Evolutionary conservation across 2,797 vertebrate genomes (phyloP), one percentile per base, ranked within the genome.

Genomic region (Parambassis ranga): DNA sequence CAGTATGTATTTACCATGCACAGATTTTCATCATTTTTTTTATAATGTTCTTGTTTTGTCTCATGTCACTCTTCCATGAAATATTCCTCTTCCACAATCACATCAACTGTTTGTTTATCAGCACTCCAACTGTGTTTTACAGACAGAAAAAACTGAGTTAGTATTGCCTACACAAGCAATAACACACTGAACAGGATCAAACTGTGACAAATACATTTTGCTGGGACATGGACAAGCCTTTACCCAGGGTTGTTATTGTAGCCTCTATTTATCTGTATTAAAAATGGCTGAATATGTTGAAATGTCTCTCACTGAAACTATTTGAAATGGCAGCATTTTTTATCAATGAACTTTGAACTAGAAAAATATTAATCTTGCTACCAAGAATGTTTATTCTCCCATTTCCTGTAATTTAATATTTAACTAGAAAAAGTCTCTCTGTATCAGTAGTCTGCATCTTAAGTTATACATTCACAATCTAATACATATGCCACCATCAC

Each of bases 221-320:
- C 33, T 24, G 20, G 10, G 43, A 63, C 37, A 44, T 61, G 42
- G 22, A 55, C 31, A 31, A 0, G 7, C 56, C 48, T 16, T 10
- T 6, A 16, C 19, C 28, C n/a, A 11, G 46, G 46, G 47, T 44
- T 62, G 36, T 70, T 41, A 46, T 24, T 77, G 69, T 77, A 79
- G 70, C 77, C 60, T 64, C n/a, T n/a, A n/a, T 63, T 74, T 36
- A 52, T 30, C 43, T 50, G 55, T 63, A 68, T 53, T 48, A 63
- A 74, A 70, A 67, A 60, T 47, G 16, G 6, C 14, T 60, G 26
- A 4, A 60, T 56, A 57, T 53, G 30, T 57, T 48, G 42, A 68
- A 50, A 52, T 20, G 19, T 33, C 27, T 52, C 57, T 24, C 26
- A 38, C 13, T 65, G 11, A 74, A 61, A 50, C 1, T 69, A 7